Evolutionary conservation across 2,113 vertebrate species (phyloP).

Genomic region (Poeciliopsis turrubarensis): DNA sequence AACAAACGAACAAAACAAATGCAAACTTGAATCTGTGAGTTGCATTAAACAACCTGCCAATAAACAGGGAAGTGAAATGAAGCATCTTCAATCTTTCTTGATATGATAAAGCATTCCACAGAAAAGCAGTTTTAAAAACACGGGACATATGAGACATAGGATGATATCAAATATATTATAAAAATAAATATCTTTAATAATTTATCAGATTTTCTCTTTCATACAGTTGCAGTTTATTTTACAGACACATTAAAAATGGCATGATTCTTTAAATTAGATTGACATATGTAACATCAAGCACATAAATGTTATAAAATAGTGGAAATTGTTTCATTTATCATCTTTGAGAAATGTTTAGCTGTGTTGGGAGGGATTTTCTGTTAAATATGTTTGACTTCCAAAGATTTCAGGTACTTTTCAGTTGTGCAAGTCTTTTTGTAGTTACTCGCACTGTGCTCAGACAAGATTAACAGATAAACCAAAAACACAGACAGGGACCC

Average conservation of each 20-base stretch:
- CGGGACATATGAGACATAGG: neutral
- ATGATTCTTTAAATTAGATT: slow-evolving; percentile 29
- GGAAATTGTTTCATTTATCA: slow-evolving; percentile 15
- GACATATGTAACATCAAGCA: slow-evolving; percentile 22
- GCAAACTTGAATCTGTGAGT: neutral
- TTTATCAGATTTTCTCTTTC: slow-evolving; percentile 64
- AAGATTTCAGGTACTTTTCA: neutral
- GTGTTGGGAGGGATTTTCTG: slow-evolving; percentile 4
- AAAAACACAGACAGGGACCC: neutral
- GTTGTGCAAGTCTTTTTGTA: neutral
- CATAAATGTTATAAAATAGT: slow-evolving; percentile 15
- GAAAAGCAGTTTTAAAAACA: slow-evolving; percentile 1
- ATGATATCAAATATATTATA: slow-evolving; percentile 48
- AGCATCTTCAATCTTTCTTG: neutral
- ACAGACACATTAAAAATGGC: slow-evolving; percentile 58
- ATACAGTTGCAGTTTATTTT: slow-evolving; percentile 59
- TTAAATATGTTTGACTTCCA: neutral
- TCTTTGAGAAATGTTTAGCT: slow-evolving; percentile 15
- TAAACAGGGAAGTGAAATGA: neutral
- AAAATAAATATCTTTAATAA: slow-evolving; percentile 84
- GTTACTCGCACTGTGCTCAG: neutral
- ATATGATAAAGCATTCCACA: neutral
- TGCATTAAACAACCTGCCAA: neutral
- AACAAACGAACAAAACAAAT: slow-evolving; percentile 6
- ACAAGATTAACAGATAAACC: neutral